Conservation (phyloP, 2,888 invertebrate species). For the Brachyptera putata region DNA sequence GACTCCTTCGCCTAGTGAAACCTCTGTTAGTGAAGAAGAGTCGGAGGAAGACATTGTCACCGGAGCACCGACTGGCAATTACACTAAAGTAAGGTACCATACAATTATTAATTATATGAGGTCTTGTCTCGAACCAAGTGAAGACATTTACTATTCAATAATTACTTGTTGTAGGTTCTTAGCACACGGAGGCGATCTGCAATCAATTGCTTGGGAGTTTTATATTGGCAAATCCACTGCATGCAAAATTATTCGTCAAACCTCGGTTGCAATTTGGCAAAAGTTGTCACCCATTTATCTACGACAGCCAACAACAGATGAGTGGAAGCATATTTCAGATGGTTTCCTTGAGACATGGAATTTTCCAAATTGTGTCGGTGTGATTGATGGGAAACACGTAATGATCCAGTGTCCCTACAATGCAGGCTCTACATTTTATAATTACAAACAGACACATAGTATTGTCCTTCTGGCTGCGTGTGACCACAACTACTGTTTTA, state of each 20-base stretch:
- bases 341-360: conserved; percentile 38
- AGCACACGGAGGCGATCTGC: neutral
- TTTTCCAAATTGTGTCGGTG: conserved; percentile 39
- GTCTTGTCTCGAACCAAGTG: neutral
- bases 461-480: conserved; percentile 33
- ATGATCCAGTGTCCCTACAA: conserved; percentile 37
- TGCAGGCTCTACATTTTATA: conserved; percentile 38
- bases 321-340: conserved; percentile 22
- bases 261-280: neutral
- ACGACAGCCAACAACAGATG: neutral
- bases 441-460: conserved; percentile 41
- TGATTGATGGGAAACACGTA: conserved; percentile 41
- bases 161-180: too few species aligned
- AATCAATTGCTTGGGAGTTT: neutral
- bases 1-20: neutral
- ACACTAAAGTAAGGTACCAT: neutral
- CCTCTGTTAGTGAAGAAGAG: neutral
- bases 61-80: neutral
- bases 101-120: neutral
- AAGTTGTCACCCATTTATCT: neutral
- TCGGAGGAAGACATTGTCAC: neutral
- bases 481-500: conserved; percentile 19
- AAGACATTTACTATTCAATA: too few species aligned
- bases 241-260: neutral
- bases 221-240: neutral